Evolutionary conservation across 2,888 invertebrate genomes (phyloP), one percentile per base, ranked within the genome.

Genomic region (Calliopum simillimum): DNA sequence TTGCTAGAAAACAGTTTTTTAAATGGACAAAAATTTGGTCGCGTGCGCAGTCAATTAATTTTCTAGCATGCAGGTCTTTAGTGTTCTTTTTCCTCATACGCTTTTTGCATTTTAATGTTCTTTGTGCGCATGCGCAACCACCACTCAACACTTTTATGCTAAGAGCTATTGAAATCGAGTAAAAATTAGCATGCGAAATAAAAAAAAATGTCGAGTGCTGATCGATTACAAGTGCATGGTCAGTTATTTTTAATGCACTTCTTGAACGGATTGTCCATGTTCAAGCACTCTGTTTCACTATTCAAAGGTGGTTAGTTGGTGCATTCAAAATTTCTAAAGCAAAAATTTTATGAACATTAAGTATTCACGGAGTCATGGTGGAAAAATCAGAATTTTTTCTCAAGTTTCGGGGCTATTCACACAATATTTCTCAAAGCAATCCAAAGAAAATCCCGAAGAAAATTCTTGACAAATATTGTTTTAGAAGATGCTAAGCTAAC

Each of bases 81-180:
- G n/a, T n/a, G n/a, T 51, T 51, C 49, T 33, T n/a, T 16, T 46
- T 44, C 47, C 19, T 19, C 14, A 23, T 3, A 43, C 43, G 61
- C 49, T 23, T 14, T 44, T 3, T 46, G 61, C 14, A 63, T 63
- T 51, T 47, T 1, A 58, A 25, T n/a, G 25, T 3, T 4, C 12
- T 16, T 19, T 13, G 56, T 16, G 75, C 72, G 71, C 73, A 74
- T 71, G 73, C 75, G 65, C 68, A 74, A 63, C 65, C 72, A 63
- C 65, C 72, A 75, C 73, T 75, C 59, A 59, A 12, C 72, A 70
- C 72, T 72, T 66, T 6, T 49, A 51, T 55, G 59, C 59, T 59
- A 3, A 11, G 46, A 13, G 23, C 14, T 56, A 8, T 19, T 13
- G 13, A 16, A 16, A 61, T 3, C 8, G n/a, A 74, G 67, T 55